Percentiles rank a stretch among this genome's conserved stretches.
Evolutionary conservation across 2,888 invertebrate genomes (phyloP).

Genomic region (Pollenia labialis): DNA sequence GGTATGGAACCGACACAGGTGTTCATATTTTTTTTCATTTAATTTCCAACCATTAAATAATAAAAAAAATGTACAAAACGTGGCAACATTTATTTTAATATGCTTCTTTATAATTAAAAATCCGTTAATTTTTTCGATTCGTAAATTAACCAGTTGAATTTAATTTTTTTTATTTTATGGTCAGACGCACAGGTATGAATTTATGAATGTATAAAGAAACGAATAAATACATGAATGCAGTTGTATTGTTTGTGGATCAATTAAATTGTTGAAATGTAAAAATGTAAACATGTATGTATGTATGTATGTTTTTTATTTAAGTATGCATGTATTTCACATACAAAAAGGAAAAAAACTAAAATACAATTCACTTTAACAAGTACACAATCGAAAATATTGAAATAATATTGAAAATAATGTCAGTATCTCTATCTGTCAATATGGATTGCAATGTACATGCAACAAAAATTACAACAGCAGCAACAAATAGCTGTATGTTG

Average conservation of each 20-base stretch:
- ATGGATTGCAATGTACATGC: conserved; percentile 12
- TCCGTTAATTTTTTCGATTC: conserved; percentile 63
- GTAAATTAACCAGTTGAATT: conserved; percentile 63
- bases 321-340: neutral
- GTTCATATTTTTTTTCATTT: conserved; percentile 47
- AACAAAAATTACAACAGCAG: neutral
- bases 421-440: conserved; percentile 54
- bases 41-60: conserved; percentile 33
- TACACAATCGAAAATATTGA: conserved; percentile 35
- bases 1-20: conserved; percentile 66
- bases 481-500: conserved; percentile 24
- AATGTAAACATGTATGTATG: neutral
- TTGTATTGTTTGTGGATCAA: conserved; percentile 29
- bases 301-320: neutral
- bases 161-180: conserved; percentile 46
- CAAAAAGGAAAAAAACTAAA: neutral
- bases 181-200: conserved; percentile 32
- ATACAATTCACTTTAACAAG: conserved; percentile 42
- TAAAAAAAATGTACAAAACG: conserved; percentile 28
- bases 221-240: conserved; percentile 29
- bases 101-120: conserved; percentile 70
- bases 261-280: conserved; percentile 10
- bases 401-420: conserved; percentile 60
- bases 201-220: conserved; percentile 6
- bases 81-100: conserved; percentile 60